These are phyloP conservation scores for Apotomis betuletana DNA, from an alignment of 2,888 invertebrate species.

Conservation along the genomic window DNA sequence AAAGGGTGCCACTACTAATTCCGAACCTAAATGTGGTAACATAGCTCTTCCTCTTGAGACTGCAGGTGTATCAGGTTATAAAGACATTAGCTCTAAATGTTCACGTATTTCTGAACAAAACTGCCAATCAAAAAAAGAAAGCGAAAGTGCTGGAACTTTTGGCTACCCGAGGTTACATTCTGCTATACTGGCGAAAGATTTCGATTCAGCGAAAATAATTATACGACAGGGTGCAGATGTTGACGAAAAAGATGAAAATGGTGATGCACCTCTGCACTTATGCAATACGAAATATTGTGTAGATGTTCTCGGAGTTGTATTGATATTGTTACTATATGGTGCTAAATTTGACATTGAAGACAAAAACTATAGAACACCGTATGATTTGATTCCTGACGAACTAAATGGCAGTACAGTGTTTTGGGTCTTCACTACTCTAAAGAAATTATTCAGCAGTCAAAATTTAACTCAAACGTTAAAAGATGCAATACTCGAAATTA, in stretches of 20 bases:
- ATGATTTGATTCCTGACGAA: not conserved
- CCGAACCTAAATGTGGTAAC: no score
- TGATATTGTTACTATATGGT: not conserved
- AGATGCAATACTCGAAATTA: not conserved
- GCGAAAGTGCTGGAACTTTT: not conserved
- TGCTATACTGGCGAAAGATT: not conserved
- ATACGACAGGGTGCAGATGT: not conserved
- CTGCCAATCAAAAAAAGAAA: no score
- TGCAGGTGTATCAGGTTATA: no score
- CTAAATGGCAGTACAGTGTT: not conserved
- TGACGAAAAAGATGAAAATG: not conserved
- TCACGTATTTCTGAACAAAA: no score
- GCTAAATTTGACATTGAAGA: not conserved
- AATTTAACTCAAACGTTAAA: not conserved
- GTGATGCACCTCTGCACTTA: not conserved
- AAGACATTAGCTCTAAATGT: no score
- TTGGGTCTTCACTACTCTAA: not conserved
- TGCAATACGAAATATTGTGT: not conserved
- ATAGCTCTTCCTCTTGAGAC: no score
- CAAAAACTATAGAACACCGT: not conserved
- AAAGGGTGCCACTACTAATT: not conserved
- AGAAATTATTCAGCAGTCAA: not conserved
- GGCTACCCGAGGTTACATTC: not conserved
- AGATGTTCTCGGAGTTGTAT: not conserved
- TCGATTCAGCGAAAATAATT: not conserved